Conservation (phyloP, 2,888 invertebrate genomes). For the Campoplex nolae region DNA sequence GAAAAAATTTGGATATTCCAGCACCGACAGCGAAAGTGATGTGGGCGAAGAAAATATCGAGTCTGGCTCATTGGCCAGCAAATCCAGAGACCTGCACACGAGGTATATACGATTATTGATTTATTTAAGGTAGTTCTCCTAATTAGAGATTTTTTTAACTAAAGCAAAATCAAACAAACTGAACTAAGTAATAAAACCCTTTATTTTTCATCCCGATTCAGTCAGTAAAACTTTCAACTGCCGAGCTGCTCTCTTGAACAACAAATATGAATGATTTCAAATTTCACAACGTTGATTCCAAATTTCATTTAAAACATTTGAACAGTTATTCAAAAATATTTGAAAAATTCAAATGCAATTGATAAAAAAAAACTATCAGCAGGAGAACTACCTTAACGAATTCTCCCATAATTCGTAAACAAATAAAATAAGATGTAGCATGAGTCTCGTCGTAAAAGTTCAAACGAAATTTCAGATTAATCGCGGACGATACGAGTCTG, state of each 20-base stretch:
- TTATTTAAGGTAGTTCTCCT: background rate
- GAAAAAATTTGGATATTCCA: slow-evolving; percentile 71
- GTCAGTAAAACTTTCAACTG: background rate
- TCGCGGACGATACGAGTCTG: slow-evolving; percentile 48
- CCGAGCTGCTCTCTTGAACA: background rate
- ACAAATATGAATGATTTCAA: background rate
- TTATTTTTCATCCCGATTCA: no score
- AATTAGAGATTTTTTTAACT: background rate
- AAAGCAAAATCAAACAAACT: background rate
- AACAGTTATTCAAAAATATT: background rate
- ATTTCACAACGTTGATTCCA: background rate
- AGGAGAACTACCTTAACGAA: slow-evolving; percentile 26
- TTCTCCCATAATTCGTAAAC: slow-evolving; percentile 71
- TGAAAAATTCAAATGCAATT: background rate
- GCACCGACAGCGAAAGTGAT: slow-evolving; percentile 71
- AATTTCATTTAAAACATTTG: background rate
- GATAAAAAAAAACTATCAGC: background rate
- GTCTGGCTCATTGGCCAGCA: slow-evolving; percentile 67
- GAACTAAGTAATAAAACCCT: no score
- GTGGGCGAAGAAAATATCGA: slow-evolving; percentile 30
- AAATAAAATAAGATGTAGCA: slow-evolving; percentile 14
- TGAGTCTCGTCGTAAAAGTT: slow-evolving; percentile 30
- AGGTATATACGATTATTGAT: slow-evolving; percentile 74
- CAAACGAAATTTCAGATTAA: slow-evolving; percentile 71
- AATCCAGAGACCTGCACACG: slow-evolving; percentile 77